phyloP scores from a whole-genome alignment of 2,797 vertebrate species.

The Gallinago stenura region DNA sequence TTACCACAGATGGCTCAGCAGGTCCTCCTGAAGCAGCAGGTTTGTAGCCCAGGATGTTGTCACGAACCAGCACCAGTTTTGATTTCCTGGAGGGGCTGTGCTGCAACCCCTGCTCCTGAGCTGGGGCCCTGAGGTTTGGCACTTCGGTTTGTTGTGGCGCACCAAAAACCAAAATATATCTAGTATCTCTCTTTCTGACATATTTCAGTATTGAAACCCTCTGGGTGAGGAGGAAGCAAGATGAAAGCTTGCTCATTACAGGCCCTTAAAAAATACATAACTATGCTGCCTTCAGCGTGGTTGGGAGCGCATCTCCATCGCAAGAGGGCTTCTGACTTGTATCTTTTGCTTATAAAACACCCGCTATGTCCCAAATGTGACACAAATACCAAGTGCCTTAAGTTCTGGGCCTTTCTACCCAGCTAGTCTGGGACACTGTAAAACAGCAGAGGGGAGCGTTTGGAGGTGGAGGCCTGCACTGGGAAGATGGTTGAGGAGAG shows the following conservation, averaged over 20 bases:
- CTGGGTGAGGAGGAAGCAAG: neutral
- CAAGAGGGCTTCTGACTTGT: neutral
- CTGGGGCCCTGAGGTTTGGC: neutral
- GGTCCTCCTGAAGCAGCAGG: neutral
- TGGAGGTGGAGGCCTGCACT: neutral
- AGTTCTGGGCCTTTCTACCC: neutral
- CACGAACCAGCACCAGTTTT: neutral
- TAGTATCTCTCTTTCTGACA: neutral
- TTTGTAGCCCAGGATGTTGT: neutral
- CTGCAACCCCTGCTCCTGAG: neutral
- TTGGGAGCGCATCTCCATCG: neutral
- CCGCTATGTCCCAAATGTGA: fast-evolving
- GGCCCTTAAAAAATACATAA: neutral
- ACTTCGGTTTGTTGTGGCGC: neutral
- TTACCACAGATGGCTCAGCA: neutral
- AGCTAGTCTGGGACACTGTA: neutral
- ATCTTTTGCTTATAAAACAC: neutral
- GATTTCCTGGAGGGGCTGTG: neutral
- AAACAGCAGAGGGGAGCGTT: neutral
- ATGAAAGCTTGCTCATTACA: neutral
- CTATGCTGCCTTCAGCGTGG: neutral
- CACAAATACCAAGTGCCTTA: neutral
- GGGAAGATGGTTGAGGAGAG: neutral
- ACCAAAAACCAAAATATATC: neutral
- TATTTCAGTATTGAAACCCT: neutral